Percentiles rank a stretch among this genome's conserved stretches.
Evolutionary conservation across 2,113 vertebrate species (phyloP).

Genomic region (Polypterus senegalus): DNA sequence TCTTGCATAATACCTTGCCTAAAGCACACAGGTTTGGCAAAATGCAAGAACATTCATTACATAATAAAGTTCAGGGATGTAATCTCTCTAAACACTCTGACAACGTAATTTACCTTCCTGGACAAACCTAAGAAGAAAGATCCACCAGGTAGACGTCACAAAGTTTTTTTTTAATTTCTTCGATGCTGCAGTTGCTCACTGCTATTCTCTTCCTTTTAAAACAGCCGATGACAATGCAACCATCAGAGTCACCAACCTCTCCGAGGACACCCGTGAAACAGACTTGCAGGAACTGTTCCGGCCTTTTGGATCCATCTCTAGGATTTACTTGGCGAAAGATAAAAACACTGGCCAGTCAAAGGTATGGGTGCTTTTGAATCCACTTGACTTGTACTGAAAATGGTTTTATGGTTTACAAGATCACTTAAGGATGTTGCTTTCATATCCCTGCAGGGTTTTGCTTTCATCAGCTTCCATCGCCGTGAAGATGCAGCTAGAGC

Average conservation of each 20-base stretch:
- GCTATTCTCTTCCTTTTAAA: neutral
- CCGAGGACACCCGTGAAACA: slow-evolving; percentile 89
- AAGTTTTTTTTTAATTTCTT: neutral
- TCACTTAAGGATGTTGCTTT: neutral
- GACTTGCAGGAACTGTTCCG: slow-evolving; percentile 95
- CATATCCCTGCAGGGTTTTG: slow-evolving; percentile 64
- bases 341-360: slow-evolving; percentile 95
- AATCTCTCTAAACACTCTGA: neutral
- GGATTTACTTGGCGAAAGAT: slow-evolving; percentile 94
- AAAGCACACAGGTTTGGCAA: no score
- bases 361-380: slow-evolving; percentile 37
- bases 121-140: neutral
- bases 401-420: neutral
- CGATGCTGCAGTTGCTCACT: neutral
- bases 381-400: neutral
- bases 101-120: neutral
- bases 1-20: no score
- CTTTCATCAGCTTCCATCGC: slow-evolving; percentile 93
- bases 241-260: slow-evolving; percentile 92
- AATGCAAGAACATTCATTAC: no score
- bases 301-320: slow-evolving; percentile 90
- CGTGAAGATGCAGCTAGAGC: slow-evolving; percentile 82
- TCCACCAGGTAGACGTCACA: neutral
- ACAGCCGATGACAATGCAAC: slow-evolving; percentile 90
- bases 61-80: no score